Conservation (phyloP, 2,113 vertebrate species). For the Sapajus apella region DNA sequence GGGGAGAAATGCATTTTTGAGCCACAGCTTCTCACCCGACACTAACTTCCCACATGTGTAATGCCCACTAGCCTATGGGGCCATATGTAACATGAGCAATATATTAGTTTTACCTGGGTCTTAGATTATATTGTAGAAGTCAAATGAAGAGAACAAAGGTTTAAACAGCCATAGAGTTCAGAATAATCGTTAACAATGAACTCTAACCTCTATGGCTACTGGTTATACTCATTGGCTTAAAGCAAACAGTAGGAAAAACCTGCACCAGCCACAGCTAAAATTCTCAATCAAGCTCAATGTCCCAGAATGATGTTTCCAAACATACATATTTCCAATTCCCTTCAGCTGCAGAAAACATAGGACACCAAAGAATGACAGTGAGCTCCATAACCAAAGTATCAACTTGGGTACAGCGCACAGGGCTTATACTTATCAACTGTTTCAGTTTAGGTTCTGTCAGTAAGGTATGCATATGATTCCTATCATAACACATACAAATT, state of each 20-base stretch:
- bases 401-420: not conserved
- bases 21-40: not conserved
- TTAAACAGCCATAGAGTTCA: not conserved
- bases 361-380: not conserved
- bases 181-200: not conserved
- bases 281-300: not conserved
- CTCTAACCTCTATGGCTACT: not conserved
- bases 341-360: not conserved
- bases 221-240: not conserved
- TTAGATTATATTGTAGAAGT: not conserved
- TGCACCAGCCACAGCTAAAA: not conserved
- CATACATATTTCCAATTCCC: not conserved
- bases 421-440: not conserved
- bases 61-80: not conserved
- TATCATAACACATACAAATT: not conserved
- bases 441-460: not conserved
- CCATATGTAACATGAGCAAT: not conserved
- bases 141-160: not conserved
- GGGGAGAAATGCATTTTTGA: not conserved
- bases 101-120: not conserved
- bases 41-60: not conserved
- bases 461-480: not conserved
- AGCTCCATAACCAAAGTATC: not conserved
- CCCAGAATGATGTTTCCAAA: conserved; percentile 1
- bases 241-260: not conserved